A percentile compares a stretch with the other conserved stretches of the same genome.
Conservation (phyloP, 2,113 vertebrate species). For the Megalops atlanticus region DNA sequence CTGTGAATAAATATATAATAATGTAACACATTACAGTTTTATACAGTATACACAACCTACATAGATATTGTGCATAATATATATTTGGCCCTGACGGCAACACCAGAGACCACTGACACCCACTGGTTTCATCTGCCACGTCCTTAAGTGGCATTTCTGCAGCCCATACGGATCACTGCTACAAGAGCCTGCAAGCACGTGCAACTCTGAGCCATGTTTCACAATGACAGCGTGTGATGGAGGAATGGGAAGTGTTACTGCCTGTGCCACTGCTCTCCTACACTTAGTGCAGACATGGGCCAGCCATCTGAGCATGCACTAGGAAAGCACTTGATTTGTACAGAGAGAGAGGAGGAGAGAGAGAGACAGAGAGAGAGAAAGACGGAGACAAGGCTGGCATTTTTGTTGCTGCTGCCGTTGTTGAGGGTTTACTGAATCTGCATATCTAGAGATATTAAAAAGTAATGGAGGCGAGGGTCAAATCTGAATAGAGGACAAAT, state of each 20-base stretch:
- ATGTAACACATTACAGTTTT: too few relatives aligned
- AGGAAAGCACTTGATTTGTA: constrained; percentile 79
- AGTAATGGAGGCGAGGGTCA: too few relatives aligned
- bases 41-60: too few relatives aligned
- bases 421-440: constrained; percentile 5
- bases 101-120: constrained; percentile 44
- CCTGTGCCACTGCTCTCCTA: constrained; percentile 79
- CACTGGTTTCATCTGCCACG: constrained; percentile 74
- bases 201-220: constrained; percentile 82
- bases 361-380: background rate
- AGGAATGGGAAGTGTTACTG: constrained; percentile 85
- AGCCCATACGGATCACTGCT: constrained; percentile 29
- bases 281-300: constrained; percentile 82
- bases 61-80: too few relatives aligned
- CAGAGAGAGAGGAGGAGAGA: background rate
- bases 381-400: background rate
- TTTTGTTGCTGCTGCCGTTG: background rate
- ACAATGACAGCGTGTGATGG: constrained; percentile 82
- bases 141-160: constrained; percentile 69
- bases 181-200: constrained; percentile 84
- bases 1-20: too few relatives aligned
- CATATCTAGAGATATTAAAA: too few relatives aligned
- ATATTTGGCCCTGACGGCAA: too few relatives aligned
- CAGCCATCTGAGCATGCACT: constrained; percentile 83
- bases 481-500: too few relatives aligned